These are phyloP conservation scores for Trinectes maculatus DNA, from an alignment of 2,113 vertebrate genomes.

Conservation along the genomic window DNA sequence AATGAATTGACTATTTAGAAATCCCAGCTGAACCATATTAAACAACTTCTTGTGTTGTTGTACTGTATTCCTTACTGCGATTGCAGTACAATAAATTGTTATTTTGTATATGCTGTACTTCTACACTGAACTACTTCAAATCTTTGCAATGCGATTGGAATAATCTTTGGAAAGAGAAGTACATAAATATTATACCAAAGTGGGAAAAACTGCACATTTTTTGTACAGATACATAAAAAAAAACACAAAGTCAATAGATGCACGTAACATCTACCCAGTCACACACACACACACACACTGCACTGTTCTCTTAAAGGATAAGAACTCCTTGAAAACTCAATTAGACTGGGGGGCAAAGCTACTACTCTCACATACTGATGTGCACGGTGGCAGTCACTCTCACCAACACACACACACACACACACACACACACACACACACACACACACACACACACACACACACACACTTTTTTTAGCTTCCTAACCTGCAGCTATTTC, in stretches of 20 bases:
- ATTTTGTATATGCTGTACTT: too few relatives aligned
- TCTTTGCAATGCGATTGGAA: too few relatives aligned
- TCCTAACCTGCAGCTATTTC: constrained; percentile 72
- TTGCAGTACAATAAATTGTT: too few relatives aligned
- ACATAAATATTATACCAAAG: not conserved
- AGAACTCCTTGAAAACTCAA: constrained; percentile 74
- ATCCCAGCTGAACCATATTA: too few relatives aligned
- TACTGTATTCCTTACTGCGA: not conserved
- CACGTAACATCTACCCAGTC: constrained; percentile 19
- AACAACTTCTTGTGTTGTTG: not conserved
- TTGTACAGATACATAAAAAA: not conserved
- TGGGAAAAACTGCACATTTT: not conserved
- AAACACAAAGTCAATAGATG: not conserved
- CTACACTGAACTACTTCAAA: too few relatives aligned
- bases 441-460: constrained; percentile 26
- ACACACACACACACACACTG: constrained; percentile 16
- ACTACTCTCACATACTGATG: constrained; percentile 29
- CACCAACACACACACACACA: not conserved
- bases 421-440: constrained; percentile 21
- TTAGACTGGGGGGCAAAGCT: constrained; percentile 70
- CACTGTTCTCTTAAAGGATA: constrained; percentile 66
- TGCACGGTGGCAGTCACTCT: not conserved
- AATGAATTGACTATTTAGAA: too few relatives aligned
- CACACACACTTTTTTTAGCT: constrained; percentile 47
- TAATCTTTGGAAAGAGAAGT: not conserved